Evolutionary conservation across 2,888 invertebrate genomes (phyloP), one percentile per base, ranked within the genome.

Genomic region (Tetanocera ferruginea): DNA sequence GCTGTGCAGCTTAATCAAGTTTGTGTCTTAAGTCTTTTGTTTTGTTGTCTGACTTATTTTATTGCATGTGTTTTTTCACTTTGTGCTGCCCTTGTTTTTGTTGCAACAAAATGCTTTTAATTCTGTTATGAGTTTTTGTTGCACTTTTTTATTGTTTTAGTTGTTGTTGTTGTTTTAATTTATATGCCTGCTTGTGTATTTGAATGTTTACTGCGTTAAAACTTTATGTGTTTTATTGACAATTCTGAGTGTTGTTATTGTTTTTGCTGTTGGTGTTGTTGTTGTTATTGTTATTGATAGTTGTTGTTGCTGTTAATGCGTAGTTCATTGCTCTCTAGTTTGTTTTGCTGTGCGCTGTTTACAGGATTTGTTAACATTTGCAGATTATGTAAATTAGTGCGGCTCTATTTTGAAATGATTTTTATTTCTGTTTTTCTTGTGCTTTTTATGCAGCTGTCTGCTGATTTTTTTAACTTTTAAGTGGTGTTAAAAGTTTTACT

Each of bases 111-210:
- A 34, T 71, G 52, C 57, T 69, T 76, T 37, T 28, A 55, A 76
- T 67, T 62, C 51, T 37, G n/a, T 70, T 60, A 28, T 34, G 57
- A 49, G 34, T 70, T 70, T 70, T 57, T 69, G 51, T 64, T 17
- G 19, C 4, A 8, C 62, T 78, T 80, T 76, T 75, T 73, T 79
- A 51, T 79, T 76, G 75, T 43, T 67, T 52, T 76, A 49, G 52
- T 51, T 64, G 43, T 73, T 77, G 28, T 62, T 64, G 14, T 57
- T 74, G 51, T 51, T 51, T 3, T 55, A 8, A 23, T 2, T 8
- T 23, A n/a, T 19, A 9, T 55, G 55, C 2, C n/a, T 5, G 4
- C n/a, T 17, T 55, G 55, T 23, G 23, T 9, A 5, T 55, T 19
- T 43, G 43, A 43, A 43, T 43, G 14, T 43, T 43, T 11, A n/a